Evolutionary conservation across 2,797 vertebrate species (phyloP).

Genomic region (Enteromius fasciolatus): DNA sequence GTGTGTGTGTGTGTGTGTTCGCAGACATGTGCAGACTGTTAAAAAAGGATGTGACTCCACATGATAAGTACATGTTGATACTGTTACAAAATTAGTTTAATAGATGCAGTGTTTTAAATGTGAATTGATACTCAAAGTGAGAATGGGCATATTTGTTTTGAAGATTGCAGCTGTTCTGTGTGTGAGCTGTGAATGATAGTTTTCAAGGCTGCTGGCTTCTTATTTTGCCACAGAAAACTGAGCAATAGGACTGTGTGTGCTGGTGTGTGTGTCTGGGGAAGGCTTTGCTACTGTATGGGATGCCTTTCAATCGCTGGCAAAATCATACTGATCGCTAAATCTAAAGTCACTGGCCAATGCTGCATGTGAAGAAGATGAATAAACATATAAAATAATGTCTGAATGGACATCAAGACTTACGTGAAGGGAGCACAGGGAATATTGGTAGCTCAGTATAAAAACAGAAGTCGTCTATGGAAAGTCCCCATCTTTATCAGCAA

Average conservation of each 20-base stretch:
- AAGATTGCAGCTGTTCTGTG: not conserved
- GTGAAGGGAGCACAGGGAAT: not conserved
- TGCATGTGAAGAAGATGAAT: not conserved
- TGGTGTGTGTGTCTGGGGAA: not conserved
- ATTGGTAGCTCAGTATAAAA: not conserved
- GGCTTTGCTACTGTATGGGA: not conserved
- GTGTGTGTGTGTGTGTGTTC: not conserved
- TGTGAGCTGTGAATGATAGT: constrained; percentile 5
- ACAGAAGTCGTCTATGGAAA: not conserved
- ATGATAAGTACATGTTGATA: not conserved
- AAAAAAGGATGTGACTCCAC: constrained; percentile 10
- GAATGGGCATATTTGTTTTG: not conserved
- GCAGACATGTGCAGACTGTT: not conserved
- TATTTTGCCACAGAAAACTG: not conserved
- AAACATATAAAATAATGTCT: not conserved
- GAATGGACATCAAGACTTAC: not conserved
- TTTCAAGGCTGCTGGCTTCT: not conserved
- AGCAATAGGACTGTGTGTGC: not conserved
- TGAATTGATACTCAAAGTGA: not conserved
- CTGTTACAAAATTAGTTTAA: not conserved
- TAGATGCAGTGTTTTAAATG: not conserved
- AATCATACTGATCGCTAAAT: not conserved
- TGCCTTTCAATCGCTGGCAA: not conserved
- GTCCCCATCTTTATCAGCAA: not conserved
- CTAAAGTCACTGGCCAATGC: not conserved